Evolutionary conservation across 2,888 invertebrate genomes (phyloP).

Genomic region (Drosophila mimetica): DNA sequence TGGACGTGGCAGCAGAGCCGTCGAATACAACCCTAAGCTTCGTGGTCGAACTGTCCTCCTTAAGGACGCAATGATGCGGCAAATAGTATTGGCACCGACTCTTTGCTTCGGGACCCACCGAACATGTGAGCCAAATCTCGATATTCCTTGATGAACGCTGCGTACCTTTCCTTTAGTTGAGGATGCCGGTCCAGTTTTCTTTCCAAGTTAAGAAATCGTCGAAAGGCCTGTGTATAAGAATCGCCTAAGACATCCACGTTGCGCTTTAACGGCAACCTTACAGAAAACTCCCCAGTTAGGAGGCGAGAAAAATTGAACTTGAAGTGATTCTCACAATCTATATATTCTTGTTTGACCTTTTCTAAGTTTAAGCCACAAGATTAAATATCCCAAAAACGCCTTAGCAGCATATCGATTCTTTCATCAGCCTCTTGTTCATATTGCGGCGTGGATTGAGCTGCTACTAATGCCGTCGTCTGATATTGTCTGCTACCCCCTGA

Average conservation of each 20-base stretch:
- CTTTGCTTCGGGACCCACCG: neutral
- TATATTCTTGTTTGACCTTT: neutral
- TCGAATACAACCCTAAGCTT: neutral
- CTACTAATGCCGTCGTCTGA: neutral
- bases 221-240: neutral
- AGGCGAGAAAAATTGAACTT: neutral
- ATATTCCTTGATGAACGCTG: constrained; percentile 1
- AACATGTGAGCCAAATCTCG: neutral
- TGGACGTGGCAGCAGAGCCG: neutral
- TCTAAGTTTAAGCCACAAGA: neutral
- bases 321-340: neutral
- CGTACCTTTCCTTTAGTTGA: neutral
- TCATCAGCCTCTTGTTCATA: neutral
- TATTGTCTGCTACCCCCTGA: constrained; percentile 1
- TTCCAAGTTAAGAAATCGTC: neutral
- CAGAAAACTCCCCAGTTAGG: neutral
- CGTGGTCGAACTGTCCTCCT: neutral
- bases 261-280: neutral
- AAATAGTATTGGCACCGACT: no score
- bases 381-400: neutral
- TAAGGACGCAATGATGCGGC: no score
- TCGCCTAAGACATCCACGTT: neutral
- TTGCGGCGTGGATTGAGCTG: neutral
- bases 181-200: neutral
- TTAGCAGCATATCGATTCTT: neutral